Evolutionary conservation across 1,140 invertebrate genomes (phyloP).

Genomic region (Lineus longissimus): DNA sequence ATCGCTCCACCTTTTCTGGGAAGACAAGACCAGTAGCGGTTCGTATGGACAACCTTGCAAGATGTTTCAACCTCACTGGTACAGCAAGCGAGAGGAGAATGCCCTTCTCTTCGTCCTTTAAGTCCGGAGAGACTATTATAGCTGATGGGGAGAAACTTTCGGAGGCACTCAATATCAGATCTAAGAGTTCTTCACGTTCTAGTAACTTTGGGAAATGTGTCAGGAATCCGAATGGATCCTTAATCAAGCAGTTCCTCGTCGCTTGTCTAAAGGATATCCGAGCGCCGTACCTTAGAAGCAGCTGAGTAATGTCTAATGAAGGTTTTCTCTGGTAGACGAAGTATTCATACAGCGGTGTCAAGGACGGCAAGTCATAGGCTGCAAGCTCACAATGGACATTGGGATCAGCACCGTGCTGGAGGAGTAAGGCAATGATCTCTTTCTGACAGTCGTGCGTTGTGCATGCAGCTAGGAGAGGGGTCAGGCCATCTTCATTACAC

Average conservation of each 20-base stretch:
- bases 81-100: not conserved
- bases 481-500: constrained; percentile 57
- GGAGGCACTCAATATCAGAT: not conserved
- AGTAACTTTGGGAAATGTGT: not conserved
- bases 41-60: not conserved
- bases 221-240: not conserved
- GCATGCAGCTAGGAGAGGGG: constrained; percentile 74
- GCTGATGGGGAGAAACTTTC: not conserved
- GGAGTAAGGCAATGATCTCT: constrained; percentile 64
- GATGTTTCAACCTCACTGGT: not conserved
- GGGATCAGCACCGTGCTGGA: constrained; percentile 36
- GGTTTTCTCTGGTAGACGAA: constrained; percentile 68
- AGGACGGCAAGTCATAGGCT: not conserved
- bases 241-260: not conserved
- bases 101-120: not conserved
- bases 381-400: constrained; percentile 55
- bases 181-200: not conserved
- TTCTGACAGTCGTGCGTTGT: constrained; percentile 76
- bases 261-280: constrained; percentile 35
- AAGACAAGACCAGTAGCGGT: not conserved
- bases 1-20: not conserved
- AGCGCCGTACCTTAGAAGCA: constrained; percentile 75
- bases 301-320: constrained; percentile 63
- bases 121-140: too few species aligned
- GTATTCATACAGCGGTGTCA: constrained; percentile 65